These are phyloP conservation scores for Neodiprion virginianus DNA, from an alignment of 1,140 invertebrate species.

Conservation along the genomic window DNA sequence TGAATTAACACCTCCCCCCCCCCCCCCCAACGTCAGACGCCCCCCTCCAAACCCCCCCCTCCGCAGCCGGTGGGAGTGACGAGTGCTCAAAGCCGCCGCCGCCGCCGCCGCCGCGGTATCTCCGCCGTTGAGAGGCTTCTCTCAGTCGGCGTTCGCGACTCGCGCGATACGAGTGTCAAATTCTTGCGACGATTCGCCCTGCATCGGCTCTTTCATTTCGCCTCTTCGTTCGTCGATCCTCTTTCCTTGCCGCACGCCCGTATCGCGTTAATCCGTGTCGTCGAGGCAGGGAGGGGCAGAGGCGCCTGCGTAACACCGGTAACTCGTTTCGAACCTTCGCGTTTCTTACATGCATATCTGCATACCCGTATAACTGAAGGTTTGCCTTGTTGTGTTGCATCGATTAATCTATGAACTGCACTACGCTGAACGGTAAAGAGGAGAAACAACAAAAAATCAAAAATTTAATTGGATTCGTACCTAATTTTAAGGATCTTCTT, in stretches of 20 bases:
- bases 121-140: conserved; percentile 56
- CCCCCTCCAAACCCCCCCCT: too few relatives aligned
- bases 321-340: too few relatives aligned
- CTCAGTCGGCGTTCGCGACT: conserved; percentile 54
- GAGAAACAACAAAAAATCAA: too few relatives aligned
- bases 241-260: neutral
- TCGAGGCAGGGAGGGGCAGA: neutral
- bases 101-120: conserved; percentile 41
- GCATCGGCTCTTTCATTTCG: neutral
- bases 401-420: too few relatives aligned
- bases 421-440: too few relatives aligned
- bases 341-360: neutral
- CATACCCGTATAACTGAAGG: neutral
- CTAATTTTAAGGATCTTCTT: too few relatives aligned
- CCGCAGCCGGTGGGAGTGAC: conserved; percentile 19
- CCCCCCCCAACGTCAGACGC: too few relatives aligned
- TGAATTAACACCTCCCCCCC: too few relatives aligned
- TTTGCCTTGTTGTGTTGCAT: too few relatives aligned
- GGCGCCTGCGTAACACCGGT: too few relatives aligned
- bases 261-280: neutral
- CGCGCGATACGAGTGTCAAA: conserved; percentile 29
- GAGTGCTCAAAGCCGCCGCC: conserved; percentile 33
- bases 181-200: neutral
- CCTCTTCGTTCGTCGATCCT: too few relatives aligned
- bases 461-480: too few relatives aligned